A percentile compares a stretch with the other conserved stretches of the same genome.
phyloP scores from a whole-genome alignment of 1,140 invertebrate genomes.

The Drosophila aff. region DNA sequence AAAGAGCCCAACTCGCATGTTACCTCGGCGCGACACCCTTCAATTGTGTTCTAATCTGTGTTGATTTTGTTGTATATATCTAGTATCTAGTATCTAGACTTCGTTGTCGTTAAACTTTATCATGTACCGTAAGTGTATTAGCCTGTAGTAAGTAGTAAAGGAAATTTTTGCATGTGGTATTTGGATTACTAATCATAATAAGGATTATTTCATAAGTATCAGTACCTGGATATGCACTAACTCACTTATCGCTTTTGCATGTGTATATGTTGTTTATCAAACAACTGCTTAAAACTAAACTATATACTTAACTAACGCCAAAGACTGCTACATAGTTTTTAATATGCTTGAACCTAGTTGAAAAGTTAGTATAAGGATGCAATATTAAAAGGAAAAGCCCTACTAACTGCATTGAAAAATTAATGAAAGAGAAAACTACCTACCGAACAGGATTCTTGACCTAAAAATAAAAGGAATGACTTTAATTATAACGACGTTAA shows the following conservation, averaged over 20 bases:
- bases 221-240: constrained; percentile 53
- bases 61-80: constrained; percentile 67
- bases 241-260: constrained; percentile 64
- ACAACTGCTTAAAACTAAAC: constrained; percentile 48
- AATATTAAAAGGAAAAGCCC: constrained; percentile 23
- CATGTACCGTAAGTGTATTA: constrained; percentile 58
- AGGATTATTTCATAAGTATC: constrained; percentile 2
- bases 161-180: constrained; percentile 45
- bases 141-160: constrained; percentile 12
- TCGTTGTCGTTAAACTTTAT: constrained; percentile 51
- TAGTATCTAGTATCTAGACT: constrained; percentile 43
- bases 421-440: constrained; percentile 59
- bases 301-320: constrained; percentile 30
- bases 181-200: constrained; percentile 41
- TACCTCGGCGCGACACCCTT: constrained; percentile 43
- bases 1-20: constrained; percentile 67
- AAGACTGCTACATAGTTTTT: constrained; percentile 46
- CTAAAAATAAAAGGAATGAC: constrained; percentile 51
- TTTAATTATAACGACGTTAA: constrained; percentile 36
- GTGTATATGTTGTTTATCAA: constrained; percentile 78
- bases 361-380: constrained; percentile 22
- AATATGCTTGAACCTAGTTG: constrained; percentile 36
- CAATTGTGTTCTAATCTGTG: constrained; percentile 54
- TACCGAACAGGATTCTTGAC: constrained; percentile 68
- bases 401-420: constrained; percentile 78